A percentile compares a stretch with the other conserved stretches of the same genome.
These are phyloP conservation scores for Buphagus erythrorhynchus DNA, from an alignment of 2,797 vertebrate genomes.

Conservation along the genomic window DNA sequence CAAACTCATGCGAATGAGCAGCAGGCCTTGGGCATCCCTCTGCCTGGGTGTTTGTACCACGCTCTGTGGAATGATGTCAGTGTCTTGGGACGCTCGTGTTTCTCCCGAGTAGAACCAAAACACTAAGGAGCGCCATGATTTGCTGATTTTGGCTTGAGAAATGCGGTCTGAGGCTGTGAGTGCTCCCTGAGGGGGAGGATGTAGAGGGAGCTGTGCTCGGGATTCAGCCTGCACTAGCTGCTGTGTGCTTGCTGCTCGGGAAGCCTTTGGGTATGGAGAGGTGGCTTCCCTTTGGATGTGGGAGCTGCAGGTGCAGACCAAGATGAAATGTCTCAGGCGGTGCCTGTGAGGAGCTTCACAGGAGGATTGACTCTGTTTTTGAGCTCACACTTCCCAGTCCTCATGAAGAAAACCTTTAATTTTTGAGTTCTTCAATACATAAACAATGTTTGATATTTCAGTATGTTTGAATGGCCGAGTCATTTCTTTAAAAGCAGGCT, in stretches of 20 bases:
- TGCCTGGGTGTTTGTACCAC: background rate
- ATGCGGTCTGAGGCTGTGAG: background rate
- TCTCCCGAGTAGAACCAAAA: background rate
- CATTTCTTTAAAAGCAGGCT: background rate
- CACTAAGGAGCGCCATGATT: slow-evolving; percentile 60
- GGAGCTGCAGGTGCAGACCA: background rate
- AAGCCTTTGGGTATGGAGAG: background rate
- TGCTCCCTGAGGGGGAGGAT: background rate
- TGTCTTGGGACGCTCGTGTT: background rate
- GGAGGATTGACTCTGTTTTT: background rate
- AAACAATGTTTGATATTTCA: background rate
- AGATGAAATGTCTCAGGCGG: background rate
- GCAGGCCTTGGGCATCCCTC: background rate
- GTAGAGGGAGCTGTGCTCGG: background rate
- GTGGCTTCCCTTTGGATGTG: background rate
- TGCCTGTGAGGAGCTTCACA: background rate
- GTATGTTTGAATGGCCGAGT: background rate
- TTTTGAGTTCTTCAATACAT: background rate
- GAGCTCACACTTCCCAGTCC: background rate
- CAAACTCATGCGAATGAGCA: background rate
- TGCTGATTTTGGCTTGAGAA: background rate
- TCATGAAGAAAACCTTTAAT: background rate
- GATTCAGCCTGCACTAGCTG: background rate
- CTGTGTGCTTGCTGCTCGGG: background rate
- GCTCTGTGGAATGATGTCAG: background rate